Percentiles rank a stretch among this genome's conserved stretches.
Evolutionary conservation across 2,888 invertebrate species (phyloP).

Genomic region (Amphipoea lucens): DNA sequence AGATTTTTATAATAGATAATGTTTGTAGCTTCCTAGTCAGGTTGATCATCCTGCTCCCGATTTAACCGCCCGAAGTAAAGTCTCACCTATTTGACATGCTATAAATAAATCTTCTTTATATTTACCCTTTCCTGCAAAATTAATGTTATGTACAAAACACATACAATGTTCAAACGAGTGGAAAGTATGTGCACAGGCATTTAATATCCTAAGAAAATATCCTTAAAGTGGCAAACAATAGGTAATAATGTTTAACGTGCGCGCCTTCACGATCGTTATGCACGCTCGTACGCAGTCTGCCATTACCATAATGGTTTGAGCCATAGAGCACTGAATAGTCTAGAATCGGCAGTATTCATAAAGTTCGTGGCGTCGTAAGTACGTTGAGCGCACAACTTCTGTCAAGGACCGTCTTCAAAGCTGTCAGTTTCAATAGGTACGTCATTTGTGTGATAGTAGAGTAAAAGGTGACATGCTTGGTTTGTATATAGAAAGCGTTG

Average conservation of each 20-base stretch:
- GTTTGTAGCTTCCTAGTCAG: not conserved
- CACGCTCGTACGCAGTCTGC: slow-evolving; percentile 56
- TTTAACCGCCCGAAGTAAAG: not conserved
- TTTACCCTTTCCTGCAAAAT: not conserved
- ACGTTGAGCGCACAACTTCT: not conserved
- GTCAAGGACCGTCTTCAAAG: not conserved
- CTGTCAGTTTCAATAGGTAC: not conserved
- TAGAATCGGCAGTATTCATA: not conserved
- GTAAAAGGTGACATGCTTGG: not conserved
- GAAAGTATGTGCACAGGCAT: slow-evolving; percentile 28
- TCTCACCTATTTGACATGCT: not conserved
- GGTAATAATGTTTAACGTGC: slow-evolving; percentile 54
- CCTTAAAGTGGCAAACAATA: slow-evolving; percentile 61
- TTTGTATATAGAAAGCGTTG: not conserved
- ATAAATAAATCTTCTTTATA: not conserved
- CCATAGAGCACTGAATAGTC: not conserved
- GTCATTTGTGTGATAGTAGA: not conserved
- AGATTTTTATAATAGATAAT: not conserved
- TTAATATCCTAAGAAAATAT: slow-evolving; percentile 55
- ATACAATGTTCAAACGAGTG: slow-evolving; percentile 12
- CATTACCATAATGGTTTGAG: slow-evolving; percentile 56
- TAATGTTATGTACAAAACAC: slow-evolving; percentile 27
- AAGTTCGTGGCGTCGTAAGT: not conserved
- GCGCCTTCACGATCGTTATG: slow-evolving; percentile 47
- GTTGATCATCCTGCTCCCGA: not conserved